Base-by-base conservation (phyloP, 2,797 vertebrate species). In the Sylvia borin region DNA sequence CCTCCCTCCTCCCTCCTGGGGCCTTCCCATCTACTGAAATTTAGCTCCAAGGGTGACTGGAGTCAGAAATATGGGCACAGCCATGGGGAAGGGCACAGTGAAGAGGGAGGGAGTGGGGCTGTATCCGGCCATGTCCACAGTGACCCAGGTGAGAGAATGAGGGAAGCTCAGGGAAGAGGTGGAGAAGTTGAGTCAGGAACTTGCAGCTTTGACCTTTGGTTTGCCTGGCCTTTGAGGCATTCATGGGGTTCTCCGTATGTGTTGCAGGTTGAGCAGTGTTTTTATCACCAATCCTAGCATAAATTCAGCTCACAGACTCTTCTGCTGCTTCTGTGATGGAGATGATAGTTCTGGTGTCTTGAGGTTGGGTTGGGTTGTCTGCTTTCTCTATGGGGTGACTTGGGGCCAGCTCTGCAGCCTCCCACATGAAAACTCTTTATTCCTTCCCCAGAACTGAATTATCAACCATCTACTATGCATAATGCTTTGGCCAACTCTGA, bases 111-210 rank as follows among this genome's bases (percentile, higher is more conserved):
- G 60, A 82, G 11, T 4, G n/a, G 51, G 26, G 64, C 55, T 87
- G 38, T 38, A 17, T 14, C 21, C 8, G 24, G 17, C n/a, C 27
- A 18, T 24, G 18, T 24, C 54, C 10, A 3, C 0, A 27, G 38
- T 16, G 54, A 77, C 48, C 32, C 10, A 11, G 32, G 54, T 0
- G 0, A 55, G 76, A 58, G 20, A 61, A n/a, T 9, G 48, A 45
- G 51, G 27, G 64, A 85, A 79, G n/a, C 55, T 91, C n/a, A 40
- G 36, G 26, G 45, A 77, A 71, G 34, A 45, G 13, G 31, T 2
- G 9, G 25, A 64, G 45, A 62, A 51, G 50, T 3, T 36, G 36
- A 70, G 29, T 40, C 15, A 31, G 45, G 57, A 83, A 45, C 38
- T 40, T 47, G 25, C 31, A 67, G 55, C 14, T 81, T 85, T 80